Evolutionary conservation across 2,797 vertebrate species (phyloP).

Genomic region (Oreochromis mossambicus): DNA sequence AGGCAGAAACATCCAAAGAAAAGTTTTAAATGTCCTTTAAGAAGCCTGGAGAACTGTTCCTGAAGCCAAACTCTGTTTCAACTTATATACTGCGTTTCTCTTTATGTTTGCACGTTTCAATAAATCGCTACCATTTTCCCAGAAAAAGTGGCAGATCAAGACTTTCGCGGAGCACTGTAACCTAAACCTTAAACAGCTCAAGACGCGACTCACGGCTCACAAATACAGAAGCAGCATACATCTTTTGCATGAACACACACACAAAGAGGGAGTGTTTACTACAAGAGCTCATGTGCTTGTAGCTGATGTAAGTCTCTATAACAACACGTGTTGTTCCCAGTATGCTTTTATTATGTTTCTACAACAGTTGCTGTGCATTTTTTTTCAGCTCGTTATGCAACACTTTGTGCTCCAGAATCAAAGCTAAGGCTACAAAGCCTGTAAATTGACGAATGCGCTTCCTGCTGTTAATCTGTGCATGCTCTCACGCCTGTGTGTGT

Average conservation of each 20-base stretch:
- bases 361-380: background rate
- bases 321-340: background rate
- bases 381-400: constrained; percentile 30
- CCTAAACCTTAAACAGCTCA: background rate
- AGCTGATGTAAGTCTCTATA: constrained; percentile 21
- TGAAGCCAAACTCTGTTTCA: background rate
- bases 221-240: background rate
- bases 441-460: constrained; percentile 10
- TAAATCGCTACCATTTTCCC: background rate
- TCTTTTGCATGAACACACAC: background rate
- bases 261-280: background rate
- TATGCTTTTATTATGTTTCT: constrained; percentile 25
- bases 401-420: constrained; percentile 10
- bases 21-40: background rate
- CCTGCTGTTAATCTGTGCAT: background rate
- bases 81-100: background rate
- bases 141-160: background rate
- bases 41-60: background rate
- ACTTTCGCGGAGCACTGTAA: background rate
- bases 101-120: background rate
- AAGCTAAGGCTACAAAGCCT: constrained; percentile 10
- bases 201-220: background rate
- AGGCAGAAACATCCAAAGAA: background rate
- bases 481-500: background rate
- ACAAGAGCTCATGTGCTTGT: background rate